phyloP scores from a whole-genome alignment of 64 coral and sea anemone genomes.

The Orbicella faveolata region DNA sequence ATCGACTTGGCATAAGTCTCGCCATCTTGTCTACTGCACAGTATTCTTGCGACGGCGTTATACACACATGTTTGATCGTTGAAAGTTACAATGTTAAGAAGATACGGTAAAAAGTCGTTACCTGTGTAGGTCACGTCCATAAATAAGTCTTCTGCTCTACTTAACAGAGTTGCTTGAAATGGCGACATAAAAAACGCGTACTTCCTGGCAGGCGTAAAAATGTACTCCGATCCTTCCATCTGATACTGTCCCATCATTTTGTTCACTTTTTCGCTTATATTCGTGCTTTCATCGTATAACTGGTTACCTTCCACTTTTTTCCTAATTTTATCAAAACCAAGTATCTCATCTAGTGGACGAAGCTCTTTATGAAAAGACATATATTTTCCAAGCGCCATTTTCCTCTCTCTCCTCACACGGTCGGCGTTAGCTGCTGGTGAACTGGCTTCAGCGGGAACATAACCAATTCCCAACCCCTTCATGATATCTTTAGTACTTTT shows the following conservation, averaged over 20 bases:
- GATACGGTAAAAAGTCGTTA: constrained; percentile 58
- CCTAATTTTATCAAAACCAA: constrained; percentile 5
- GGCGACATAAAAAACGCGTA: constrained; percentile 67
- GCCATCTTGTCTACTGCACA: constrained; percentile 52
- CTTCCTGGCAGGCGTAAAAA: constrained; percentile 49
- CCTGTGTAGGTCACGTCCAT: constrained; percentile 55
- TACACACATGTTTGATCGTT: constrained; percentile 53
- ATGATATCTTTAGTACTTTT: constrained; percentile 55
- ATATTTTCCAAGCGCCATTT: constrained; percentile 40
- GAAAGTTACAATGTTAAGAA: constrained; percentile 54
- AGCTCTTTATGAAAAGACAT: constrained; percentile 25
- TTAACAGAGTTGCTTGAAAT: constrained; percentile 39
- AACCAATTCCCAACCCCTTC: constrained; percentile 46
- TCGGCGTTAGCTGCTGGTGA: constrained; percentile 42
- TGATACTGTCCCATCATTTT: constrained; percentile 49
- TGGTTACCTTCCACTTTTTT: neutral
- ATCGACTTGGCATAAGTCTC: constrained; percentile 39
- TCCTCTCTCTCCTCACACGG: constrained; percentile 54
- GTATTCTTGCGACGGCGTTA: constrained; percentile 44
- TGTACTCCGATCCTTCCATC: constrained; percentile 40
- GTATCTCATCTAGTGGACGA: neutral
- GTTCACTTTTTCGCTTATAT: constrained; percentile 44
- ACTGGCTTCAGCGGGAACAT: constrained; percentile 50
- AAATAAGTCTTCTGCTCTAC: constrained; percentile 47
- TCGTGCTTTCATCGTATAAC: neutral